Evolutionary conservation across 2,888 invertebrate species (phyloP).

Genomic region (Machimus atricapillus): DNA sequence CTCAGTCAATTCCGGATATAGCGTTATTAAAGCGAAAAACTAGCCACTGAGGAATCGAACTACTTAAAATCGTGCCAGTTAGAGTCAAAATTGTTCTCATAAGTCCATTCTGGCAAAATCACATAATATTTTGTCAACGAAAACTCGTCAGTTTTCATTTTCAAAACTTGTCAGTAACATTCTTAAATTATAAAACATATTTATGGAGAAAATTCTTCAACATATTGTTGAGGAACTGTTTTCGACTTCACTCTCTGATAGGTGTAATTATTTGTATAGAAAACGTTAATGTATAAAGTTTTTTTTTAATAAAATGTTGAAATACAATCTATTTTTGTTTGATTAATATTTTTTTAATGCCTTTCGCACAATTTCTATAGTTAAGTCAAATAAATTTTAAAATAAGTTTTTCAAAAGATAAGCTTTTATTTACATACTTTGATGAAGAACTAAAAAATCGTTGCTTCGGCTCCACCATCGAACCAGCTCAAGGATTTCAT

Average conservation of each 20-base stretch:
- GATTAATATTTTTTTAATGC: background rate
- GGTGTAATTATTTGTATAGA: conserved; percentile 43
- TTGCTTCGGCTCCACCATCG: too few species aligned
- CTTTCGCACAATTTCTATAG: too few species aligned
- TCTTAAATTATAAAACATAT: conserved; percentile 28
- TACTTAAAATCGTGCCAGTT: conserved; percentile 19
- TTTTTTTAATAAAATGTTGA: conserved; percentile 41
- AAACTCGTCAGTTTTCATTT: conserved; percentile 12
- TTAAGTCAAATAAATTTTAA: too few species aligned
- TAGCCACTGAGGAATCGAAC: background rate
- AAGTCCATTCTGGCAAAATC: conserved; percentile 5
- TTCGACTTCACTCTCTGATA: conserved; percentile 26
- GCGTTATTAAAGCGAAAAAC: conserved; percentile 9
- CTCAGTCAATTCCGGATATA: conserved; percentile 49
- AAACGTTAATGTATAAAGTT: conserved; percentile 41
- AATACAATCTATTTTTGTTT: background rate
- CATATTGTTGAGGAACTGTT: conserved; percentile 46
- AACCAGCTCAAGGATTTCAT: too few species aligned
- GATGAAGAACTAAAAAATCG: too few species aligned
- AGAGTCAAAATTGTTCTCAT: conserved; percentile 15
- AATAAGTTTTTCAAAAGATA: too few species aligned
- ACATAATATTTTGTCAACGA: conserved; percentile 21
- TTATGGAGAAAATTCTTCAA: conserved; percentile 39
- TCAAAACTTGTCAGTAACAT: conserved; percentile 13
- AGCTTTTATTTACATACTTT: too few species aligned